Evolutionary conservation across 2,888 invertebrate genomes (phyloP), one percentile per base, ranked within the genome.

Genomic region (Acronicta alni): DNA sequence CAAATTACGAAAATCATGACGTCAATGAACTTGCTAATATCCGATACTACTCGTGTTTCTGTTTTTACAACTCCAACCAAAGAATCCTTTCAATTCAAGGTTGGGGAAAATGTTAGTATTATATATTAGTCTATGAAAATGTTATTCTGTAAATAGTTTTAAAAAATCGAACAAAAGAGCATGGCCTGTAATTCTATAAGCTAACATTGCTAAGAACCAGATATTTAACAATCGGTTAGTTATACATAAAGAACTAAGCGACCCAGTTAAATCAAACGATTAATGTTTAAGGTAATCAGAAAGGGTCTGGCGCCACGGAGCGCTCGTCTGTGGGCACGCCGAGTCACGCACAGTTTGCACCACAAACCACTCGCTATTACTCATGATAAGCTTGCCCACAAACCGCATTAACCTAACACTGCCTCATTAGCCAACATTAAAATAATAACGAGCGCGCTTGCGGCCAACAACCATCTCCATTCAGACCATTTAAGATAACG

Each of bases 201-300:
- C 18, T 46, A 44, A 42, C 35, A 35, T 35, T 35, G 35, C 35
- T 35, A 35, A 35, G 56, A 72, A 41, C 75, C 75, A 81, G 78
- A 67, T 69, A 87, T 84, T 86, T 80, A 85, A 89, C 84, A 82
- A 82, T 83, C 81, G 82, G 75, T 80, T 46, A 58, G 37, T 18
- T 81, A 77, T 72, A 83, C 81, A 81, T 81, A 81, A 81, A 82
- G 79, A 81, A 68, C 59, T 61, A 59, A 81, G 79, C 72, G 84
- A 82, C 83, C 83, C 72, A 82, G 80, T 88, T 88, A 62, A 76
- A 77, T 77, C 71, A 71, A 79, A 85, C 86, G 85, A 89, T 90
- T 88, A 90, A 91, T 91, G 87, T 82, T 87, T 81, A 80, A 84
- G 82, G 85, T 86, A 88, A 85, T 86, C 82, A 79, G 83, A 86